Evolutionary conservation across 1,140 invertebrate species (phyloP).

Genomic region (Bombus cullumanus): DNA sequence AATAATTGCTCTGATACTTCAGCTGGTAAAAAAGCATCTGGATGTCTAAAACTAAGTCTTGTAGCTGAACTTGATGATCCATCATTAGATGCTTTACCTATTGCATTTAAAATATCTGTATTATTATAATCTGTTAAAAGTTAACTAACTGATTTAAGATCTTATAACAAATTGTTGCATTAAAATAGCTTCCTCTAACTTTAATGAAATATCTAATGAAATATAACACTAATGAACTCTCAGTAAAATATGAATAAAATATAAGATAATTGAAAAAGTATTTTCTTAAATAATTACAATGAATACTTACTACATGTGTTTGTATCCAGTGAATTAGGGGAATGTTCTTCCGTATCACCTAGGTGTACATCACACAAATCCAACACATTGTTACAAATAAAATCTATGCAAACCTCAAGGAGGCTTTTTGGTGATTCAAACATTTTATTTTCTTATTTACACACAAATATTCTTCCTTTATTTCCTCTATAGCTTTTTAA

Average conservation of each 20-base stretch:
- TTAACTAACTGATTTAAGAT: conserved; percentile 64
- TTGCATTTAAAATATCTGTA: conserved; percentile 59
- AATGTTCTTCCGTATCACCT: conserved; percentile 65
- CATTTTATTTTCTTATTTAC: conserved; percentile 80
- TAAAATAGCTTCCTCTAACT: background rate
- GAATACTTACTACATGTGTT: conserved; percentile 56
- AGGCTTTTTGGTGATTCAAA: conserved; percentile 86
- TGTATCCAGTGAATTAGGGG: conserved; percentile 35
- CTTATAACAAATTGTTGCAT: conserved; percentile 7
- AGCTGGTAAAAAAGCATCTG: conserved; percentile 87
- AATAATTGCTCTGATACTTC: conserved; percentile 88
- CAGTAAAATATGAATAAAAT: background rate
- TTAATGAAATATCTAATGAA: background rate
- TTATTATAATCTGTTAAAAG: conserved; percentile 42
- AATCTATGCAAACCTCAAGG: conserved; percentile 87
- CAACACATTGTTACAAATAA: conserved; percentile 87
- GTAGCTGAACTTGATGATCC: conserved; percentile 68
- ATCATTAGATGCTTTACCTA: conserved; percentile 67
- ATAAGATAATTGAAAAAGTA: background rate
- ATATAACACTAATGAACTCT: too few relatives aligned
- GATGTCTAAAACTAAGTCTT: conserved; percentile 85
- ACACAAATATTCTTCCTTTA: conserved; percentile 32
- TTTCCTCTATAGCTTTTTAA: background rate
- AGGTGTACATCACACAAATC: conserved; percentile 83
- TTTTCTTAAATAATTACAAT: background rate